Base-by-base conservation (phyloP, 2,888 invertebrate species). In the Unio pictorum region DNA sequence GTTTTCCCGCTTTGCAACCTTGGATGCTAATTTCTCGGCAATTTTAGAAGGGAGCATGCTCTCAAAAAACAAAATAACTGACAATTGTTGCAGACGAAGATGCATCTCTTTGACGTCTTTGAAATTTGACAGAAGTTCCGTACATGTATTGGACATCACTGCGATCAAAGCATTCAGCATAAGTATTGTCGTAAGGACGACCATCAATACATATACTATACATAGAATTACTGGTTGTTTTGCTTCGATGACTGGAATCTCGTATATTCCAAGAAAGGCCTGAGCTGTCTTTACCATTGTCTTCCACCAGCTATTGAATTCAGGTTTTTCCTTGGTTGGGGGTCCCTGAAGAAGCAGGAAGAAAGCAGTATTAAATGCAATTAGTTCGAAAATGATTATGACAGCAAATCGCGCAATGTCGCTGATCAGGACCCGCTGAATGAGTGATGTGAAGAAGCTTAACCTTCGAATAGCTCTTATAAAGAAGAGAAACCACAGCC, bases 381-480 rank as follows among this genome's bases (percentile, higher is more conserved):
- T 18, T 1, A 84, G 62, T 62, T 80, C 81, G 18, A 83, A 69
- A 8, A 72, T 34, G 17, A 85, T 74, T 11, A 84, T 80, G 1
- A 81, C 72, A 15, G 75, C 76, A 67, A 84, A 83, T 54, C 80
- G 73, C 5, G 80, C 67, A 61, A 81, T 61, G 68, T 81, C 81
- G 0, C 79, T 79, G 26, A 82, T 68, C 0, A 84, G 61, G 11
- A 84, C 80, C 54, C 80, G 79, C 65, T 81, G 81, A 5, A 85
- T 76, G 71, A 84, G 75, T 54, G 83, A 81, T 1, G 85, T 83
- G 69, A 83, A 81, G 69, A 84, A 84, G 66, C 83, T 81, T 70
- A 85, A 85, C n/a, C 78, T 76, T 55, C 75, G 63, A n/a, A n/a
- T n/a, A n/a, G n/a, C n/a, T n/a, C n/a, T n/a, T n/a, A n/a, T n/a